Conservation (phyloP, 1,140 invertebrate species). For the Apis mellifera region DNA sequence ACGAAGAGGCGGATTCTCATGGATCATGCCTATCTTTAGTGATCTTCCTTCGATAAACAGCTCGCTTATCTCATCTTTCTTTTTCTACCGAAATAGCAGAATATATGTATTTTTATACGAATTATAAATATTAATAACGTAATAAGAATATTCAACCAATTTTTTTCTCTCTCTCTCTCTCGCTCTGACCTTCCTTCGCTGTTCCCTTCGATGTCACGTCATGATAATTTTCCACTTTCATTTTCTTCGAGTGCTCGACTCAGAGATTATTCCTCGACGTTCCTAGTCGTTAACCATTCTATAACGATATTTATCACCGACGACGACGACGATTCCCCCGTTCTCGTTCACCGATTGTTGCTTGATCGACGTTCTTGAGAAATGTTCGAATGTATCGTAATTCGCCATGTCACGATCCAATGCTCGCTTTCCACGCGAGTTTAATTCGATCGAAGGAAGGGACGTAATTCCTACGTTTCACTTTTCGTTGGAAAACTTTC, state of each 20-base stretch:
- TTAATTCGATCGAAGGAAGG: neutral
- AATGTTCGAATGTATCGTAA: too few species aligned
- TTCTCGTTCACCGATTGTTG: too few species aligned
- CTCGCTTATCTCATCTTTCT: slow-evolving; percentile 60
- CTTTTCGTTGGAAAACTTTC: slow-evolving; percentile 24
- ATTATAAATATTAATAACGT: slow-evolving; percentile 66
- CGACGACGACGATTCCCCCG: too few species aligned
- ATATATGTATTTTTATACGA: slow-evolving; percentile 72
- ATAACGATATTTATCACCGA: neutral
- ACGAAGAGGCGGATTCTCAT: slow-evolving; percentile 25
- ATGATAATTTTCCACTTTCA: slow-evolving; percentile 33
- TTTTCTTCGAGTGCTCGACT: slow-evolving; percentile 24
- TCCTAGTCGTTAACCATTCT: neutral
- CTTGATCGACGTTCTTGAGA: neutral
- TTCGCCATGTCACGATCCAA: slow-evolving; percentile 3
- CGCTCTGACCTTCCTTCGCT: neutral
- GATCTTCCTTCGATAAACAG: slow-evolving; percentile 58
- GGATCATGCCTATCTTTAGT: slow-evolving; percentile 23
- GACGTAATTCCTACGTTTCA: neutral
- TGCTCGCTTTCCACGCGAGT: slow-evolving; percentile 3
- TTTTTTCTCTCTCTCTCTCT: neutral
- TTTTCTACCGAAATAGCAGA: slow-evolving; percentile 69
- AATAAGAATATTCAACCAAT: neutral
- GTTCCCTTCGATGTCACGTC: neutral
- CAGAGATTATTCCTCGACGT: neutral